These are phyloP conservation scores for Trypoxylus dichotomus DNA, from an alignment of 1,140 invertebrate species.

Conservation along the genomic window DNA sequence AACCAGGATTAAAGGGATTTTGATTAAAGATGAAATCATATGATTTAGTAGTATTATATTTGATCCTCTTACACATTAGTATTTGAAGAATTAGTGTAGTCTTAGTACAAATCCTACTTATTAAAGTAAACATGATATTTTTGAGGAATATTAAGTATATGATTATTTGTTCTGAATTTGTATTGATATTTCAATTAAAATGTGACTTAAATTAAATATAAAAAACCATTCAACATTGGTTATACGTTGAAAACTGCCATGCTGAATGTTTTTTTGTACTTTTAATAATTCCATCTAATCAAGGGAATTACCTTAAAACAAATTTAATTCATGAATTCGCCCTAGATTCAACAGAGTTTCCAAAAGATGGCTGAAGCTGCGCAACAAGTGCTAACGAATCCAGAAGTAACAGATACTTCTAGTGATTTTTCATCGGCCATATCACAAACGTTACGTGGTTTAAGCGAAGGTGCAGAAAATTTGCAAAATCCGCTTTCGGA, in stretches of 20 bases:
- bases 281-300: too few relatives aligned
- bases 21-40: too few relatives aligned
- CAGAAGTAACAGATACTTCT: constrained; percentile 39
- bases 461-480: constrained; percentile 57
- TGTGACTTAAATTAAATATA: not conserved
- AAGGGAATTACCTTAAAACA: too few relatives aligned
- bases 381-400: constrained; percentile 47
- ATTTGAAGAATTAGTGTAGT: too few relatives aligned
- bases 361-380: constrained; percentile 50
- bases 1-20: not conserved
- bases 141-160: not conserved
- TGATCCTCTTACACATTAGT: too few relatives aligned
- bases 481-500: constrained; percentile 59
- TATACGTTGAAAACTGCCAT: too few relatives aligned
- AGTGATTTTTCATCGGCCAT: constrained; percentile 49
- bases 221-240: too few relatives aligned
- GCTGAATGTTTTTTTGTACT: too few relatives aligned
- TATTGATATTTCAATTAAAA: too few relatives aligned
- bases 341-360: constrained; percentile 44
- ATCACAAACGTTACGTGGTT: constrained; percentile 50
- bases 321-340: not conserved
- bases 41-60: too few relatives aligned
- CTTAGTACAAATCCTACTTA: too few relatives aligned
- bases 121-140: not conserved
- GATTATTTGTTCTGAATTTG: too few relatives aligned